Conservation (phyloP, 2,888 invertebrate genomes). For the Harpagoxenus sublaevis region DNA sequence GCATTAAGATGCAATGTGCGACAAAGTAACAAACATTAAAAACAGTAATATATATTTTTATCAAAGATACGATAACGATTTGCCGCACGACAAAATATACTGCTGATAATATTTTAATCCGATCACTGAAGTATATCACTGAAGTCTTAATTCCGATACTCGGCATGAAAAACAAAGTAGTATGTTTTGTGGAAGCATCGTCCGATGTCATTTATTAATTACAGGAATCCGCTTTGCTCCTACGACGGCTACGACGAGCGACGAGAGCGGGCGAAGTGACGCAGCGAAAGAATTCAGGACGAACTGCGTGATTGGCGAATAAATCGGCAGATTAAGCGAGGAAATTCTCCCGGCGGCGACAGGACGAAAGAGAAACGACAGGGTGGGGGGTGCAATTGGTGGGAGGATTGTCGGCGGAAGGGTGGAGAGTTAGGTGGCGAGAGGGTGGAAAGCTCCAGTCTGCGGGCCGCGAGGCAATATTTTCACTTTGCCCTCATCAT, state of each 20-base stretch:
- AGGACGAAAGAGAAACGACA: slow-evolving; percentile 56
- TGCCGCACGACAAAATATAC: not conserved
- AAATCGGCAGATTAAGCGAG: slow-evolving; percentile 75
- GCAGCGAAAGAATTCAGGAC: slow-evolving; percentile 63
- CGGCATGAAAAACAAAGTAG: not conserved
- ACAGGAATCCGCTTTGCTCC: slow-evolving; percentile 25
- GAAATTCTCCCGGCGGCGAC: slow-evolving; percentile 65
- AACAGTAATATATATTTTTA: not conserved
- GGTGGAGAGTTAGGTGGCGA: slow-evolving; percentile 48
- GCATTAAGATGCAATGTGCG: not conserved
- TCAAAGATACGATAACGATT: not conserved
- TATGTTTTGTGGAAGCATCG: slow-evolving; percentile 6
- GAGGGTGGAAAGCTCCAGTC: slow-evolving; percentile 55
- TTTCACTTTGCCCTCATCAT: slow-evolving; percentile 73
- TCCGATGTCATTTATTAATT: slow-evolving; percentile 67
- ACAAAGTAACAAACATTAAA: not conserved
- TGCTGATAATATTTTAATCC: slow-evolving; percentile 10
- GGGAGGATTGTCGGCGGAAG: slow-evolving; percentile 40
- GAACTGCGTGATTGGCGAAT: slow-evolving; percentile 71
- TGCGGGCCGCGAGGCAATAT: slow-evolving; percentile 74
- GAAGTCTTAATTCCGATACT: slow-evolving; percentile 19
- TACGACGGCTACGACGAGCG: slow-evolving; percentile 16
- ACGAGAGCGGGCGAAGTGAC: slow-evolving; percentile 36
- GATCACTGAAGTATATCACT: not conserved
- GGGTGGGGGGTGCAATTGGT: slow-evolving; percentile 28